Evolutionary conservation across 64 coral and sea anemone species (phyloP).

Genomic region (Trachythela sp.): DNA sequence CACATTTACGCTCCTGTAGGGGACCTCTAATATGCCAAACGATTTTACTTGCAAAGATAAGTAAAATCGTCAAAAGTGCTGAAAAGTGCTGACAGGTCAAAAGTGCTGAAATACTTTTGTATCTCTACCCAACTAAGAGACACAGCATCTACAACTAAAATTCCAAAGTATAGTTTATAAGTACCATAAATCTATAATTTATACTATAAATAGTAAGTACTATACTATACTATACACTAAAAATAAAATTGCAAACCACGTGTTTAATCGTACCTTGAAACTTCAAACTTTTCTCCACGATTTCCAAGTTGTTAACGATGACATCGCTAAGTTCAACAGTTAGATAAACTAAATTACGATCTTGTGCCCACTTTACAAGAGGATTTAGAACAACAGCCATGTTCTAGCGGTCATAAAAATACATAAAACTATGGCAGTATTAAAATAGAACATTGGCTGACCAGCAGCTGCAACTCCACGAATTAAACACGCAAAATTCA

Average conservation of each 20-base stretch:
- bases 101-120: no score
- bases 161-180: no score
- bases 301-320: background rate
- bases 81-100: no score
- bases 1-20: no score
- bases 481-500: background rate
- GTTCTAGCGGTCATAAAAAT: background rate
- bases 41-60: no score
- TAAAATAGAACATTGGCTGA: no score
- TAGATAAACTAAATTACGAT: background rate
- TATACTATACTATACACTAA: background rate
- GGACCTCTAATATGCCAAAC: no score
- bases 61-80: no score
- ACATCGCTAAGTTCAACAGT: background rate
- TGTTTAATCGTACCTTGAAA: slow-evolving; percentile 6
- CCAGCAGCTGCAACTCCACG: background rate
- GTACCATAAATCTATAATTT: no score
- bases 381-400: background rate
- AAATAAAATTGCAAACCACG: background rate
- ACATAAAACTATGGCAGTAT: background rate
- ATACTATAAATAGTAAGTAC: no score
- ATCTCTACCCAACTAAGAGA: no score
- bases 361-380: background rate
- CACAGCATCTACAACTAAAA: no score
- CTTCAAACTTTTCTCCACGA: background rate